Conservation (phyloP, 2,888 invertebrate species). For the Gibbula magus region DNA sequence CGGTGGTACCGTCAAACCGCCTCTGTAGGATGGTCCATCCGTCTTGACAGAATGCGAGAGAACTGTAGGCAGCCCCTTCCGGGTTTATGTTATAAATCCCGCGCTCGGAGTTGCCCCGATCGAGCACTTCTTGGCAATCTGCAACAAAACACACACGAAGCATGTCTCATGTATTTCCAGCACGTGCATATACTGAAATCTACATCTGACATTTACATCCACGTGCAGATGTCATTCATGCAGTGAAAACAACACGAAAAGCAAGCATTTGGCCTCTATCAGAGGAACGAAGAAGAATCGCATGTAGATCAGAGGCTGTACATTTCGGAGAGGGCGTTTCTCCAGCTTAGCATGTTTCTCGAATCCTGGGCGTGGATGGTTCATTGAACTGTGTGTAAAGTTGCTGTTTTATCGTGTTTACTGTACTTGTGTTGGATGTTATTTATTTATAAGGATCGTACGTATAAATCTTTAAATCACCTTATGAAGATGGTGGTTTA, state of each 20-base stretch:
- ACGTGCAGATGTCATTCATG: not conserved
- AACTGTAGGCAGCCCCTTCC: slow-evolving; percentile 30
- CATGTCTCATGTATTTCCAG: not conserved
- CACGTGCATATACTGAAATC: not conserved
- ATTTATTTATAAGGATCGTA: no score
- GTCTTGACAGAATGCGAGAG: slow-evolving; percentile 42
- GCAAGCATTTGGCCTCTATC: not conserved
- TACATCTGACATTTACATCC: not conserved
- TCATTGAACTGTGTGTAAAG: no score
- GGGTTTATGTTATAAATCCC: slow-evolving; percentile 43
- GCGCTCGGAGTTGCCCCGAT: slow-evolving; percentile 28
- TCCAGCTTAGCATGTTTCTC: no score
- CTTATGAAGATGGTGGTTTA: no score
- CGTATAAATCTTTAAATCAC: no score
- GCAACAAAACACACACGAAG: not conserved
- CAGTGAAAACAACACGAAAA: no score
- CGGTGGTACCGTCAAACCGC: slow-evolving; percentile 84
- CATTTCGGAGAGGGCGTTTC: not conserved
- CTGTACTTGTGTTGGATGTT: no score
- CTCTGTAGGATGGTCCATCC: slow-evolving; percentile 86
- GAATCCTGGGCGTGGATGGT: no score
- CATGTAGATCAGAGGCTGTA: not conserved
- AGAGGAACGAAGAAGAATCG: not conserved
- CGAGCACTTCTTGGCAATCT: slow-evolving; percentile 41
- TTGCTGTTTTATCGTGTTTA: no score